Conservation (phyloP, 2,888 invertebrate species). For the Poecilus cupreus region DNA sequence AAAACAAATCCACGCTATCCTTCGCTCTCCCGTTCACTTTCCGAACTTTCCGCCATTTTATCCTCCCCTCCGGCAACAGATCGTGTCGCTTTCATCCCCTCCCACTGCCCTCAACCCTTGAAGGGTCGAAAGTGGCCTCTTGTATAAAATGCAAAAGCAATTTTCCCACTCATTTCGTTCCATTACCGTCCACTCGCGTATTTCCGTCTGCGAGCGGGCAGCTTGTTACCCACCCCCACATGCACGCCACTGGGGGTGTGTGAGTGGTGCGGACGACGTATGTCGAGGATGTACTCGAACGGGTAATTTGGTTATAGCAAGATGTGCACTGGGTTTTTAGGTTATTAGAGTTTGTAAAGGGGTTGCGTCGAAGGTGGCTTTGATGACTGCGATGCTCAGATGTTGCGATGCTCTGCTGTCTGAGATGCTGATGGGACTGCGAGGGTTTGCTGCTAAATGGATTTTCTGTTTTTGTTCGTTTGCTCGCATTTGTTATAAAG, state of each 20-base stretch:
- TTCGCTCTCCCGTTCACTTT: neutral
- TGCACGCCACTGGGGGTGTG: constrained; percentile 28
- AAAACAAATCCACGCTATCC: constrained; percentile 13
- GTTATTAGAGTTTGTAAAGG: constrained; percentile 13
- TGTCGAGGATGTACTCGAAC: neutral
- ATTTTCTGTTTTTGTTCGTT: neutral
- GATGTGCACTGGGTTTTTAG: constrained; percentile 29
- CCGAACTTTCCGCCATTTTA: neutral
- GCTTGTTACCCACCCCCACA: constrained; percentile 9
- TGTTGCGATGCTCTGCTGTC: neutral
- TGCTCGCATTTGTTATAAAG: neutral
- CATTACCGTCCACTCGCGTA: constrained; percentile 43
- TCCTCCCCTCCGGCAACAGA: neutral
- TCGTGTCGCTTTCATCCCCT: neutral
- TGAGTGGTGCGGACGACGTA: constrained; percentile 11
- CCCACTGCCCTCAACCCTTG: neutral
- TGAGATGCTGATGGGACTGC: too few species aligned
- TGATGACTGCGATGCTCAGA: neutral
- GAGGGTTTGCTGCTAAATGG: neutral
- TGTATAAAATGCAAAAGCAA: constrained; percentile 56
- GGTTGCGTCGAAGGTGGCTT: constrained; percentile 2
- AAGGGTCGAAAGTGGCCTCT: constrained; percentile 48
- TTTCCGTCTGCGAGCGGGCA: neutral
- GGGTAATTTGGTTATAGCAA: constrained; percentile 24
- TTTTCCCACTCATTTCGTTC: constrained; percentile 56